phyloP scores from a whole-genome alignment of 2,113 vertebrate genomes.

The Formicarius rufipectus region DNA sequence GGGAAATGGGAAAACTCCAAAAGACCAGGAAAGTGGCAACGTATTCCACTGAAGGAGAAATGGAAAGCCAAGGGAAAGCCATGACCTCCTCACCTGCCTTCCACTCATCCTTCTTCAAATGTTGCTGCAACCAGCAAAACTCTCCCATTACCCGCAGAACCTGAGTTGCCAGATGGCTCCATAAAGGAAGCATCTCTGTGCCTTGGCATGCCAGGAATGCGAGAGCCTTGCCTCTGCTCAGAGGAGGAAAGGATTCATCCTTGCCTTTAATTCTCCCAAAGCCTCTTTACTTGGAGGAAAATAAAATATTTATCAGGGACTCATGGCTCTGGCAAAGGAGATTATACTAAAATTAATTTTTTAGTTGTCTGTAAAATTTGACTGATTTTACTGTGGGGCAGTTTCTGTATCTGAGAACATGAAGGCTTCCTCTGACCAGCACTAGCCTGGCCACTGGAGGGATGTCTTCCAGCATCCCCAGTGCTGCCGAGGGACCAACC shows the following conservation, averaged over 20 bases:
- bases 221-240: neutral
- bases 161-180: neutral
- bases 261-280: slow-evolving; percentile 30
- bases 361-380: slow-evolving; percentile 71
- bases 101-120: neutral
- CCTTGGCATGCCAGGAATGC: accelerated
- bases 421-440: slow-evolving; percentile 40
- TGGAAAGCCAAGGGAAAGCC: neutral
- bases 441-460: neutral
- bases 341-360: slow-evolving; percentile 63
- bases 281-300: slow-evolving; percentile 31
- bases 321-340: slow-evolving; percentile 62
- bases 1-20: neutral
- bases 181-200: neutral
- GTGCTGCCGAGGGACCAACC: neutral
- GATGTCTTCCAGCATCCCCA: neutral
- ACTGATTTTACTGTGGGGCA: slow-evolving; percentile 52
- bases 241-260: neutral
- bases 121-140: neutral
- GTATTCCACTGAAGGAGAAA: neutral
- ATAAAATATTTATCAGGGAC: slow-evolving; percentile 74
- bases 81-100: neutral
- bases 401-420: slow-evolving; percentile 38
- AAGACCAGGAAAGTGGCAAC: neutral
- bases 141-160: neutral